Conservation (phyloP, 2,797 vertebrate species). For the Orientallactaga sibirica region DNA sequence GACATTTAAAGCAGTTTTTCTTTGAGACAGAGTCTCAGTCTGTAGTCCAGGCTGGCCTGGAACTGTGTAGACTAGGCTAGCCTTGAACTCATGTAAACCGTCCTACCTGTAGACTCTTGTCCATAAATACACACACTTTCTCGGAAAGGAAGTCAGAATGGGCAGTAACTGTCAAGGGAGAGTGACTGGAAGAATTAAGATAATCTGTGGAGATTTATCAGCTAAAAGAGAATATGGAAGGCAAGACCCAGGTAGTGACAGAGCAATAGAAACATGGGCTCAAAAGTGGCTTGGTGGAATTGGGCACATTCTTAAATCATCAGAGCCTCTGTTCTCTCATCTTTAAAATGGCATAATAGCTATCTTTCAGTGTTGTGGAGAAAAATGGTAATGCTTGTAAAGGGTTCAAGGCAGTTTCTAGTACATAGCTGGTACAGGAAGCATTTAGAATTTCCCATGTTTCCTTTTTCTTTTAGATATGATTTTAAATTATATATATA, state of each 20-base stretch:
- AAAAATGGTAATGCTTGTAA: background rate
- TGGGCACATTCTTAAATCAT: constrained; percentile 12
- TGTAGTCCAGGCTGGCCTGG: too few relatives aligned
- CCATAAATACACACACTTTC: background rate
- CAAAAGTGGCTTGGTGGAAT: background rate
- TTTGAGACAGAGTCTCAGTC: background rate
- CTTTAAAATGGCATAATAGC: constrained; percentile 46
- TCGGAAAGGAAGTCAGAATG: constrained; percentile 51
- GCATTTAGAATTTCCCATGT: background rate
- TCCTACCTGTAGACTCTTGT: background rate
- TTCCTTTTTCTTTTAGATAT: constrained; percentile 13
- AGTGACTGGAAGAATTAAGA: constrained; percentile 10
- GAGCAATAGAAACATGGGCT: background rate
- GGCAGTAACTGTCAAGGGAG: constrained; percentile 13
- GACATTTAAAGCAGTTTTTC: too few relatives aligned
- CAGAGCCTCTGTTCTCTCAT: background rate
- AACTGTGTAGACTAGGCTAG: background rate
- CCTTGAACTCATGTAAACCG: background rate
- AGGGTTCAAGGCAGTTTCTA: background rate
- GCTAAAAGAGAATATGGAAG: background rate
- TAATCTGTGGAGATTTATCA: constrained; percentile 1
- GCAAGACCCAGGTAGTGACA: constrained; percentile 6
- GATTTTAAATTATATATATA: background rate
- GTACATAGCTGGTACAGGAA: background rate
- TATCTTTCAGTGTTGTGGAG: background rate